Evolutionary conservation across 1,140 invertebrate species (phyloP), one percentile per base, ranked within the genome.

Genomic region (Drosophila paulistorum): DNA sequence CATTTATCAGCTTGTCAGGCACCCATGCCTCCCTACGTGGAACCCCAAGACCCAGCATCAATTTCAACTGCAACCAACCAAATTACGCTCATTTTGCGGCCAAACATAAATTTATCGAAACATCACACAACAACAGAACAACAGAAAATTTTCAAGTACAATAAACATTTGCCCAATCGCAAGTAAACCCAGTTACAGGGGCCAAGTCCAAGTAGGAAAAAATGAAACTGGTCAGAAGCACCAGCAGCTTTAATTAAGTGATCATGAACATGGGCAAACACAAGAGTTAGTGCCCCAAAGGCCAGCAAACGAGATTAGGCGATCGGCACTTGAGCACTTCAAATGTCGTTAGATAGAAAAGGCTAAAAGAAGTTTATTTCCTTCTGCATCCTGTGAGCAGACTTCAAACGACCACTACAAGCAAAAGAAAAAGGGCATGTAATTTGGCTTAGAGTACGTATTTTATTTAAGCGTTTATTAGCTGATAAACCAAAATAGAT

Each of bases 391-490:
- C 58, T 26, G 41, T 37, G 17, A 30, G 7, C 59, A 30, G 30
- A 30, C 59, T 39, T 2, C 65, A 60, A 39, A 42, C 20, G 33
- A 9, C 42, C 66, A 45, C 42, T 10, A 59, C 20, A 23, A 23
- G 17, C 9, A 66, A 59, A 33, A 51, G 73, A 64, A 73, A 79
- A 73, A 84, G 79, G 76, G 76, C 79, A 74, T 79, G 80, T 84
- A 87, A 89, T 89, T 89, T 89, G 73, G 81, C 84, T 84, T 68
- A 81, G 85, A 89, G 84, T 89, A 85, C 90, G 85, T 89, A 89
- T 85, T 89, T 89, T 89, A 90, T 89, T 89, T 81, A 89, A 87
- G 84, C 84, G 84, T 89, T 89, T 89, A 89, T 89, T 89, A 89
- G 84, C 84, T 89, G 84, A 89, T 89, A 89, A 89, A 84, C 80